Conservation (phyloP, 2,797 vertebrate genomes). For the Lophius americanus region DNA sequence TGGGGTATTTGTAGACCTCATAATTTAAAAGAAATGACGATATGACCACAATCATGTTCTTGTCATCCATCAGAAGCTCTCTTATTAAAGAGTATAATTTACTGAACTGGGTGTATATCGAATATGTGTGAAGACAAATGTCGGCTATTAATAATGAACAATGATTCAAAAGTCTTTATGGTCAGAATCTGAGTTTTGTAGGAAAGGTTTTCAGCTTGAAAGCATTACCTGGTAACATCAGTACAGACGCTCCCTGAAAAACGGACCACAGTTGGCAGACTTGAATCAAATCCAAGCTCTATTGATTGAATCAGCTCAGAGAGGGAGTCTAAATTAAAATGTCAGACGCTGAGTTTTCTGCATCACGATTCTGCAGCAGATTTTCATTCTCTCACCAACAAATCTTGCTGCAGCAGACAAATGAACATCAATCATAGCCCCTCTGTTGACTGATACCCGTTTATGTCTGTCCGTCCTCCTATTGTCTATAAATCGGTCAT, state of each 20-base stretch:
- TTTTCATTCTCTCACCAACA: slow-evolving; percentile 12
- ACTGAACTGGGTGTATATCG: too few species aligned
- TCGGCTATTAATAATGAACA: too few species aligned
- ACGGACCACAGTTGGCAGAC: not conserved
- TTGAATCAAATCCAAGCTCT: slow-evolving; percentile 27
- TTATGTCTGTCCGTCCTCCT: slow-evolving; percentile 31
- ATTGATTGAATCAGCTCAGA: slow-evolving; percentile 36
- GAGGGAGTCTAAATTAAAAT: slow-evolving; percentile 23
- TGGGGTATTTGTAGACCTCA: slow-evolving; percentile 28
- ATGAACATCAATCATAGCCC: slow-evolving; percentile 26
- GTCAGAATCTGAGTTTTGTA: too few species aligned
- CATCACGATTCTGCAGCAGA: slow-evolving; percentile 20
- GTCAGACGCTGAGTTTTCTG: slow-evolving; percentile 10
- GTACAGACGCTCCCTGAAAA: slow-evolving; percentile 9
- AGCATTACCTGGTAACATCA: slow-evolving; percentile 12
- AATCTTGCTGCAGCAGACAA: slow-evolving; percentile 8
- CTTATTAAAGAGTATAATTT: not conserved
- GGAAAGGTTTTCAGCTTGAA: not conserved
- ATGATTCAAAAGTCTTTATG: not conserved
- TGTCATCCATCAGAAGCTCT: slow-evolving; percentile 19
- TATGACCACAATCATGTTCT: not conserved
- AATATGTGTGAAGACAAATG: too few species aligned
- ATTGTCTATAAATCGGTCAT: slow-evolving; percentile 78
- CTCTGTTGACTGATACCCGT: slow-evolving; percentile 35
- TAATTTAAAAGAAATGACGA: slow-evolving; percentile 5